phyloP scores from a whole-genome alignment of 2,113 vertebrate genomes.

The Azemiops feae region DNA sequence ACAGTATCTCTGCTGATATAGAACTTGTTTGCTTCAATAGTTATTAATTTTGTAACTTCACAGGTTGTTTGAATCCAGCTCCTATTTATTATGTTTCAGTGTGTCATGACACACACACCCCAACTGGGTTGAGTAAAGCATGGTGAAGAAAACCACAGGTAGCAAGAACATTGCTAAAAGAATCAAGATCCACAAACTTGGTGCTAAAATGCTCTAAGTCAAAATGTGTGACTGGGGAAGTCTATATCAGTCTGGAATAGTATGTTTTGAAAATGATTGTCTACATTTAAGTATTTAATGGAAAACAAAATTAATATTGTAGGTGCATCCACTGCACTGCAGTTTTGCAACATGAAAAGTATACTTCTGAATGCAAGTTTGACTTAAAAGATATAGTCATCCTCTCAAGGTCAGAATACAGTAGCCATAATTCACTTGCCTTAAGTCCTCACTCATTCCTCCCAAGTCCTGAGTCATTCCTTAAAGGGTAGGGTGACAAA shows the following conservation, averaged over 20 bases:
- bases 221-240: background rate
- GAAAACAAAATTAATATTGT: background rate
- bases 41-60: background rate
- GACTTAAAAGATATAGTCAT: background rate
- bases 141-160: background rate
- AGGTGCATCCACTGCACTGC: background rate
- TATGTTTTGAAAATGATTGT: background rate
- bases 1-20: background rate
- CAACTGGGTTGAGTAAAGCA: background rate
- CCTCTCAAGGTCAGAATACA: background rate
- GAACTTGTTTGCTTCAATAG: background rate
- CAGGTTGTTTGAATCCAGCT: background rate
- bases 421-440: background rate
- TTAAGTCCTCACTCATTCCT: background rate
- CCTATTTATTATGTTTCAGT: background rate
- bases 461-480: background rate
- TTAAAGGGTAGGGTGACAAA: background rate
- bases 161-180: background rate
- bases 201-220: background rate
- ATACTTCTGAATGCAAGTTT: background rate
- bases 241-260: no score
- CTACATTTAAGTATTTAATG: background rate
- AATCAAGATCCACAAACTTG: background rate
- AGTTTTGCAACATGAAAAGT: background rate
- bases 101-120: background rate